Percentiles rank a stretch among this genome's conserved stretches.
Evolutionary conservation across 1,140 invertebrate species (phyloP).

Genomic region (Plodia interpunctella): DNA sequence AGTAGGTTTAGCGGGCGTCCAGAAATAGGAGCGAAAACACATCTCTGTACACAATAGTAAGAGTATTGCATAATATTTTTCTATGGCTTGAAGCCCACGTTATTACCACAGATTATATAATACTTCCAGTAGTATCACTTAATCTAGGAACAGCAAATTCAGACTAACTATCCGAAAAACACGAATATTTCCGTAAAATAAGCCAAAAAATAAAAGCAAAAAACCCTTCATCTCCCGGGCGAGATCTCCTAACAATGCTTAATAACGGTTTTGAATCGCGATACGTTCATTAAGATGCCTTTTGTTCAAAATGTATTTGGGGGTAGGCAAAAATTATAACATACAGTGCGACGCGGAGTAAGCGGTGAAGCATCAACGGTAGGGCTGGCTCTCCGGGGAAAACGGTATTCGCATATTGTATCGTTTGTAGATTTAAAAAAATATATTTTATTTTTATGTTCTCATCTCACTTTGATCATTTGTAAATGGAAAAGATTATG

Average conservation of each 20-base stretch:
- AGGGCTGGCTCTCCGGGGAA: slow-evolving; percentile 38
- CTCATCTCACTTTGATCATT: no score
- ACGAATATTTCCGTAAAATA: slow-evolving; percentile 3
- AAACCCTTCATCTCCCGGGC: slow-evolving; percentile 7
- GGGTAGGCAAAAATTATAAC: slow-evolving; percentile 74
- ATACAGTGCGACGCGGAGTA: slow-evolving; percentile 65
- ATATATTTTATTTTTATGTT: not conserved
- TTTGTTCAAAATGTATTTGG: slow-evolving; percentile 72
- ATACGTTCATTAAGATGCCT: slow-evolving; percentile 70
- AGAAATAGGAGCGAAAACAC: no score
- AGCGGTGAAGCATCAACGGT: slow-evolving; percentile 45
- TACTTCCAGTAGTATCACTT: no score
- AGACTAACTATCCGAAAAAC: not conserved
- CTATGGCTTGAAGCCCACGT: no score
- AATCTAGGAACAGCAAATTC: no score
- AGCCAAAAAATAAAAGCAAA: slow-evolving; percentile 9
- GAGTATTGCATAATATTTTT: no score
- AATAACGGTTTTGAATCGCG: slow-evolving; percentile 66
- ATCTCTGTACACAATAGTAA: no score
- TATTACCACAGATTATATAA: no score
- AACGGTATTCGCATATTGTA: not conserved
- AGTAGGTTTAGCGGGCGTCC: no score
- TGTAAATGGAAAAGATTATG: no score
- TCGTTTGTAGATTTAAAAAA: not conserved
- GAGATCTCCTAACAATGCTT: slow-evolving; percentile 56